Base-by-base conservation (phyloP, 2,113 vertebrate genomes). In the Zosterops hypoxanthus region DNA sequence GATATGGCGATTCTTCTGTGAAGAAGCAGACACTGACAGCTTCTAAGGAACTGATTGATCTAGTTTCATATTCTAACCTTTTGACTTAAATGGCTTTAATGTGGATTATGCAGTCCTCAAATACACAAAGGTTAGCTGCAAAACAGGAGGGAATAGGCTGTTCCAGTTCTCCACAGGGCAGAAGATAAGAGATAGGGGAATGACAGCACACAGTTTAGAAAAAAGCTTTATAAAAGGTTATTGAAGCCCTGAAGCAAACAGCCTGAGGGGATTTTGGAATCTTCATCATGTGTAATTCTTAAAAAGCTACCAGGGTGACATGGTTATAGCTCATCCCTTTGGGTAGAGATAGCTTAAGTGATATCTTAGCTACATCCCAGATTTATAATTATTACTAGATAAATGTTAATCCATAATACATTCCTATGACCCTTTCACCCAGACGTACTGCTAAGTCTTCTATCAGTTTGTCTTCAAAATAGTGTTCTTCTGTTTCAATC, bases 401-500 rank as follows among this genome's bases (percentile, higher is more conserved):
- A 2, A 84, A 82, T 14, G 15, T 52, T 61, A 84, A 86, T 31
- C 21, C 46, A 34, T 26, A 90, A 56, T 39, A 72, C n/a, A 87
- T 46, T 71, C 39, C 41, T 79, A 77, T 8, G n/a, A 92, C 82
- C 64, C 76, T 60, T 71, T 92, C 33, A 92, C 65, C 92, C 92
- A 96, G 84, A 95, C 92, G 14, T 97, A 99, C 99, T 92, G 99
- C 99, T 65, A 99, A 98, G 77, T 99, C 99, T 97, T 99, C 99
- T 75, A 99, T 99, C 78, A 99, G 98, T 77, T 99, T 99, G 90
- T 99, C 99, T 97, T 99, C 99, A 98, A 99, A 99, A 96, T 99
- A 99, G 71, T 99, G 99, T 42, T 99, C 99, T 95, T 99, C 99
- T 34, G 99, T 98, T 93, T 99, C 99, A 78, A 99, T 99, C 99